A percentile compares a stretch with the other conserved stretches of the same genome.
These are phyloP conservation scores for Metridium senile DNA, from an alignment of 92 coral and sea anemone genomes.

Conservation along the genomic window DNA sequence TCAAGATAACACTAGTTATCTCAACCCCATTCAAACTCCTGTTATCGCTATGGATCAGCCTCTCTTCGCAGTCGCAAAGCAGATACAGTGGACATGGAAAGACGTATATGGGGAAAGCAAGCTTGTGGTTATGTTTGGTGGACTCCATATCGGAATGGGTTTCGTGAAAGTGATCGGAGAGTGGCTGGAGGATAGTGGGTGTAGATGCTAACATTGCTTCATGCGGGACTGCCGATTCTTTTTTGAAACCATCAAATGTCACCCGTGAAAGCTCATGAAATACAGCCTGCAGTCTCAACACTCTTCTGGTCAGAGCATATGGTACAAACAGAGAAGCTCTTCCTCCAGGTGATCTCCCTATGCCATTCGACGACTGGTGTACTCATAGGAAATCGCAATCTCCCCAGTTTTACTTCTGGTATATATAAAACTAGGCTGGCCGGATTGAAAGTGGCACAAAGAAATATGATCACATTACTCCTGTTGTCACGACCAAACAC, in stretches of 20 bases:
- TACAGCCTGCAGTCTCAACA: constrained; percentile 41
- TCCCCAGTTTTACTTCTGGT: constrained; percentile 52
- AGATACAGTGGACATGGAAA: constrained; percentile 59
- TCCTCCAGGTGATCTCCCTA: neutral
- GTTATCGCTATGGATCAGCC: constrained; percentile 69
- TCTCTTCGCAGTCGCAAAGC: constrained; percentile 53
- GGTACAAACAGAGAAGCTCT: neutral
- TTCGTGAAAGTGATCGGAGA: constrained; percentile 46
- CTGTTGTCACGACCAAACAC: neutral
- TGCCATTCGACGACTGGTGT: constrained; percentile 28
- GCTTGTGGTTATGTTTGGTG: constrained; percentile 65
- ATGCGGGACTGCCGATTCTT: constrained; percentile 65
- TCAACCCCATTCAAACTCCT: constrained; percentile 55
- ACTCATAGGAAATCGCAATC: neutral
- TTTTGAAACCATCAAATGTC: constrained; percentile 47
- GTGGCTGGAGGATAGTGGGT: constrained; percentile 57
- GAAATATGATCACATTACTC: no score
- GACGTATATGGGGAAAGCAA: constrained; percentile 46
- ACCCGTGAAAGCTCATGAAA: constrained; percentile 28
- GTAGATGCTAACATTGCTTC: constrained; percentile 59
- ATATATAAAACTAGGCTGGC: neutral
- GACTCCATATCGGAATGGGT: constrained; percentile 53
- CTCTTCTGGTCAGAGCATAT: constrained; percentile 34
- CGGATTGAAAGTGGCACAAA: constrained; percentile 11
- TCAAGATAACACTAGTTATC: constrained; percentile 32